Percentiles rank a stretch among this genome's conserved stretches.
phyloP scores from a whole-genome alignment of 2,888 invertebrate genomes.

The Alitta virens region DNA sequence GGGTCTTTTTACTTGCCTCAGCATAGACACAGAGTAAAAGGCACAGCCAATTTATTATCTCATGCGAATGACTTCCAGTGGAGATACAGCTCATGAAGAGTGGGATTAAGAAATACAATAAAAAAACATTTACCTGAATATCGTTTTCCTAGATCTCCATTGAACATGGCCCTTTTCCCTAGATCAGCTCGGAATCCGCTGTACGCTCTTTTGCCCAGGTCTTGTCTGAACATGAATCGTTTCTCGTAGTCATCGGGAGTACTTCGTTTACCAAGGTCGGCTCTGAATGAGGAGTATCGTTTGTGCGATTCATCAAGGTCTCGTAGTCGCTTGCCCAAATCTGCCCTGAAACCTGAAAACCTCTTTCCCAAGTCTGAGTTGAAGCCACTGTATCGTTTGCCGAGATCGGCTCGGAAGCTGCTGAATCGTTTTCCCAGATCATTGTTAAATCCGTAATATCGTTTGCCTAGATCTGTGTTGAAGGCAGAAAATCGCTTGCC shows the following conservation, averaged over 20 bases:
- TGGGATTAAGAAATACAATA: no score
- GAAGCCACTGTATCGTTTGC: constrained; percentile 6
- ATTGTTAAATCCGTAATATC: constrained; percentile 3
- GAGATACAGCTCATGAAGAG: no score
- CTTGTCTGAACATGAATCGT: constrained; percentile 8
- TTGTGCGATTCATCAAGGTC: not conserved
- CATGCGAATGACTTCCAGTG: no score
- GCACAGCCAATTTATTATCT: no score
- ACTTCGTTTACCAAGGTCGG: constrained; percentile 12
- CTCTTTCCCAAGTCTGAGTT: constrained; percentile 9
- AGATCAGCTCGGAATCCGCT: constrained; percentile 5
- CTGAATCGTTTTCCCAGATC: constrained; percentile 8
- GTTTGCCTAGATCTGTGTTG: constrained; percentile 1
- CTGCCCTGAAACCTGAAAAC: not conserved
- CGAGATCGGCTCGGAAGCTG: constrained; percentile 9
- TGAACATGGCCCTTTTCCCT: constrained; percentile 11
- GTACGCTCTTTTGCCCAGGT: constrained; percentile 13
- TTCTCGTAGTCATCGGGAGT: not conserved
- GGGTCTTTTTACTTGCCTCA: no score
- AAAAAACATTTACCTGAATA: constrained; percentile 15
- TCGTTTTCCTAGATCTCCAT: constrained; percentile 14
- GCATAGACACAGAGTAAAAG: no score
- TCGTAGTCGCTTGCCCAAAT: constrained; percentile 3
- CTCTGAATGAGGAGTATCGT: not conserved
- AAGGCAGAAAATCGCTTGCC: constrained; percentile 11